A percentile compares a stretch with the other conserved stretches of the same genome.
Conservation (phyloP, 37 sponge, comb jelly and placozoan genomes). For the Amphimedon queenslandica region DNA sequence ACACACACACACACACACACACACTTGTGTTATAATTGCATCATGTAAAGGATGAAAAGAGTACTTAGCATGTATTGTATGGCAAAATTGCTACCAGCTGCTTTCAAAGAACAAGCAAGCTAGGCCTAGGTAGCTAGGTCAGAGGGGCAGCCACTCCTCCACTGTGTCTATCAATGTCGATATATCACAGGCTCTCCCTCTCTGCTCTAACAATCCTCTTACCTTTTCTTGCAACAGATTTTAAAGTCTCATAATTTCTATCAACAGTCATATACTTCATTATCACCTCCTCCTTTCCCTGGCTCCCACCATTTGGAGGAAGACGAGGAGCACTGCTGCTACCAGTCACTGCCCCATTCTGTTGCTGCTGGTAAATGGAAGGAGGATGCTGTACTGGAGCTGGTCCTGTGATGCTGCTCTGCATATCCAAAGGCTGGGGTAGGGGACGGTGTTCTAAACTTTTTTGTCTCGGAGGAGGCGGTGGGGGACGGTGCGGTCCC, state of each 20-base stretch:
- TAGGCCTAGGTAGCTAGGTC: too few relatives aligned
- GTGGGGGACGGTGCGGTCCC: too few relatives aligned
- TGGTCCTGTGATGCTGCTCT: too few relatives aligned
- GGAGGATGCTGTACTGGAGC: too few relatives aligned
- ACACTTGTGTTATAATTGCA: neutral
- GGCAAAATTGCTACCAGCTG: neutral
- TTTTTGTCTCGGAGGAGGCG: too few relatives aligned
- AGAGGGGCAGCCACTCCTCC: neutral
- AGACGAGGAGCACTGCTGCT: too few relatives aligned
- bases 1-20: constrained; percentile 13
- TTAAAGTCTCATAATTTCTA: constrained; percentile 70
- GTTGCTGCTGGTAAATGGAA: too few relatives aligned
- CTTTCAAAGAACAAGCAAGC: neutral
- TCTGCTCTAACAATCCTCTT: neutral
- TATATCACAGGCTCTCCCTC: neutral
- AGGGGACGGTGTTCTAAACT: too few relatives aligned
- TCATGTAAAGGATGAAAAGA: neutral
- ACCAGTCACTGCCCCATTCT: too few relatives aligned
- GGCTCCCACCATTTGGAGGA: neutral
- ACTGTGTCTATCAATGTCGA: neutral
- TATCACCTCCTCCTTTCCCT: constrained; percentile 43
- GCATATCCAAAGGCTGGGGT: too few relatives aligned
- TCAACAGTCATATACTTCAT: constrained; percentile 60
- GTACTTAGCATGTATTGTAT: neutral
- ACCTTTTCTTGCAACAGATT: constrained; percentile 64